Evolutionary conservation across 2,113 vertebrate genomes (phyloP).

Genomic region (Gallinago media): DNA sequence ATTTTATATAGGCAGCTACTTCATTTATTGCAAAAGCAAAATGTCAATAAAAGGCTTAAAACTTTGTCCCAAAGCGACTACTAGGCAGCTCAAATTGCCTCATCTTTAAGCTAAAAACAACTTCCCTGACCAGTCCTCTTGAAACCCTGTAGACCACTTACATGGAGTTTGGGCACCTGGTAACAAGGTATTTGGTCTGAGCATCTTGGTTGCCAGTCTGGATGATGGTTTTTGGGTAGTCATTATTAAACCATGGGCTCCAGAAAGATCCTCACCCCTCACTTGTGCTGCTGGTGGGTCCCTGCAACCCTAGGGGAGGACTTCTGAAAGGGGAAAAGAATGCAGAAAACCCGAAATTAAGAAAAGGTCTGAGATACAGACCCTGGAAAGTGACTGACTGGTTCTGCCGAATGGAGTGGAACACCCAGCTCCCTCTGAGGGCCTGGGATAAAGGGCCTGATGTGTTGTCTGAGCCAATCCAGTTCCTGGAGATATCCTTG

Average conservation of each 20-base stretch:
- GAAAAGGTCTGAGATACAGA: not conserved
- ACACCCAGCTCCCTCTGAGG: fast-evolving
- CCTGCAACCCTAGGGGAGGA: not conserved
- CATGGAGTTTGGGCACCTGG: not conserved
- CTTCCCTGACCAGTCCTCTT: not conserved
- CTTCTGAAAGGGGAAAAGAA: not conserved
- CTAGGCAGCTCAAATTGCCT: not conserved
- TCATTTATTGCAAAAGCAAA: not conserved
- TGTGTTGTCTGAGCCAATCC: not conserved
- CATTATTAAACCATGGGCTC: not conserved
- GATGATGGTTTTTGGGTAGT: not conserved
- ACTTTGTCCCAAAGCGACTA: not conserved
- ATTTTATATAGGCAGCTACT: not conserved
- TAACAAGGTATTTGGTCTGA: not conserved
- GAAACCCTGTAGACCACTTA: not conserved
- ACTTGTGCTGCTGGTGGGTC: not conserved
- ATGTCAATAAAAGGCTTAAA: not conserved
- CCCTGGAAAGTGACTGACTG: not conserved
- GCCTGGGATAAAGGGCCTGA: not conserved
- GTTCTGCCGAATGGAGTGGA: not conserved
- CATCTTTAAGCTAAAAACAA: not conserved
- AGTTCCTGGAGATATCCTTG: not conserved
- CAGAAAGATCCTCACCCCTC: not conserved
- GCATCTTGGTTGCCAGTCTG: not conserved
- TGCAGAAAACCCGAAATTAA: not conserved